Conservation (phyloP, 2,113 vertebrate genomes). For the Channa maculata region DNA sequence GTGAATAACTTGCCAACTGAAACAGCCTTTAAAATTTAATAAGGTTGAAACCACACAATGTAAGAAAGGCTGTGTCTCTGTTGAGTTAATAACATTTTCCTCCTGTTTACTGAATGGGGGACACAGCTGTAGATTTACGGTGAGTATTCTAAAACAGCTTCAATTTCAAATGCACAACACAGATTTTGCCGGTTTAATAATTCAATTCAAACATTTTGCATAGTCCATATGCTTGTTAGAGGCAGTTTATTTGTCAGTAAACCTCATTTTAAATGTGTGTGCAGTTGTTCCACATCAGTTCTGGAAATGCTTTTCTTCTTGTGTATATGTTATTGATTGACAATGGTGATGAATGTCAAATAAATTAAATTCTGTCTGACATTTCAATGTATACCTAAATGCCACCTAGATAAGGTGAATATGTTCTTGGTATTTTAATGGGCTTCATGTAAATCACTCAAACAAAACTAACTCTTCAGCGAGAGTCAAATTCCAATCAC, state of each 20-base stretch:
- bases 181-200: too few species aligned
- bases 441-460: conserved; percentile 24
- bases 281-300: neutral
- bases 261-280: neutral
- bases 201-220: neutral
- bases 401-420: too few species aligned
- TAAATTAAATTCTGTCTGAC: neutral
- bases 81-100: too few species aligned
- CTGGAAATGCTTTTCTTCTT: too few species aligned
- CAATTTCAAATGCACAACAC: too few species aligned
- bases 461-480: conserved; percentile 21
- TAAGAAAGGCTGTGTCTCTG: neutral
- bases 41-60: neutral
- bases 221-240: neutral
- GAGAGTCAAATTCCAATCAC: conserved; percentile 24
- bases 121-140: neutral
- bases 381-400: neutral
- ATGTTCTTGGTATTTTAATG: conserved; percentile 31
- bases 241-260: neutral
- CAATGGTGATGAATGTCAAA: neutral
- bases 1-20: neutral
- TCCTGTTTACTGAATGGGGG: neutral
- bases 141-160: neutral
- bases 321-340: neutral
- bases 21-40: too few species aligned